phyloP scores from a whole-genome alignment of 2,797 vertebrate species.

The Falco novaeseelandiae region DNA sequence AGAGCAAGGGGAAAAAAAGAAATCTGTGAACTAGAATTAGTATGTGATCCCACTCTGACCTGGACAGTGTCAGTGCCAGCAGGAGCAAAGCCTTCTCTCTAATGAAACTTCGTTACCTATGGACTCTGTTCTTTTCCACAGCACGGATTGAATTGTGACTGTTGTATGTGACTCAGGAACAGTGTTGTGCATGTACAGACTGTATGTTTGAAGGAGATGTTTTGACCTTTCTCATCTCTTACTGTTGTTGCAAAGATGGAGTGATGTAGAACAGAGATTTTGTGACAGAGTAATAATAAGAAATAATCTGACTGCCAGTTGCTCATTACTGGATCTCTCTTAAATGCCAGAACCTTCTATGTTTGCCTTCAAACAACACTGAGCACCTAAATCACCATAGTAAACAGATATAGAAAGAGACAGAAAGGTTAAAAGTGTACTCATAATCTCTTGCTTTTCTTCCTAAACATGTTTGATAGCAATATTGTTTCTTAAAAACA shows the following conservation, averaged over 20 bases:
- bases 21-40: neutral
- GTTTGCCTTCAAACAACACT: conserved; percentile 72
- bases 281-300: conserved; percentile 72
- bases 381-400: conserved; percentile 71
- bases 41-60: neutral
- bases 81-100: neutral
- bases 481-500: conserved; percentile 84
- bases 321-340: conserved; percentile 66
- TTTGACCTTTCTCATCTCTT: conserved; percentile 69
- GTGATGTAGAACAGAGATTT: conserved; percentile 72
- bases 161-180: neutral
- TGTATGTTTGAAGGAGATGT: neutral
- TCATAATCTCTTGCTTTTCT: conserved; percentile 76
- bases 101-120: neutral
- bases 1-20: neutral
- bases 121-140: neutral
- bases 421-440: conserved; percentile 79
- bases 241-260: conserved; percentile 54
- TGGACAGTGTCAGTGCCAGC: no score
- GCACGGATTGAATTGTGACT: neutral
- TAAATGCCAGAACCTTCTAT: conserved; percentile 73
- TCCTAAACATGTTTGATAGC: conserved; percentile 78
- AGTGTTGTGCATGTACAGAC: neutral
- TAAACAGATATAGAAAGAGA: conserved; percentile 77
- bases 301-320: conserved; percentile 67